phyloP scores from a whole-genome alignment of 2,888 invertebrate species.

The Cantharis lateralis region DNA sequence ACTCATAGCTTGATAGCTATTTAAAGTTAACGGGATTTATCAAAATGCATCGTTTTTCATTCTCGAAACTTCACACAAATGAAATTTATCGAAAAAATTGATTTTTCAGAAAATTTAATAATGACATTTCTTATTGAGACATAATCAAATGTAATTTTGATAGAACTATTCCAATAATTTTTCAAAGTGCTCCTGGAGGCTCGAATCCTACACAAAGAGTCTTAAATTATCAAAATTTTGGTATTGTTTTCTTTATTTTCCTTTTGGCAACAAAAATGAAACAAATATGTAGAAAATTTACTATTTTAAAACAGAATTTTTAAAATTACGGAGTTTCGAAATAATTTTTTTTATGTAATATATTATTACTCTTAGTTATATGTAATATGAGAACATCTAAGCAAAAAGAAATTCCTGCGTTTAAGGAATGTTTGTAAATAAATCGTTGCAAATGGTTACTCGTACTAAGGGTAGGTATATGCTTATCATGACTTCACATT shows the following conservation, averaged over 20 bases:
- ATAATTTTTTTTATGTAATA: background rate
- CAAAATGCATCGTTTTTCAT: background rate
- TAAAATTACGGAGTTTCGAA: no score
- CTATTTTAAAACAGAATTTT: background rate
- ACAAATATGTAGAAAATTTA: background rate
- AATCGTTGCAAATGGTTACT: background rate
- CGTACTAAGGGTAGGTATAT: background rate
- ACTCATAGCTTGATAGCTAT: background rate
- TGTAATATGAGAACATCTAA: background rate
- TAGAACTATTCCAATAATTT: no score
- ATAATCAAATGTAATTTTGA: no score
- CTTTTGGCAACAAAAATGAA: background rate
- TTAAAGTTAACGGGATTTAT: slow-evolving; percentile 5
- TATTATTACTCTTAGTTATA: background rate
- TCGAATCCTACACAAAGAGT: background rate
- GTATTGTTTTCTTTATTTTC: background rate
- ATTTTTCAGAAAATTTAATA: no score
- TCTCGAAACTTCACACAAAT: background rate
- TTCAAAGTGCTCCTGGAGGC: background rate
- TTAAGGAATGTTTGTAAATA: background rate
- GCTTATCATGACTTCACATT: background rate
- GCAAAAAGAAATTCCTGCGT: background rate
- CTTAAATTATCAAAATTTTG: background rate
- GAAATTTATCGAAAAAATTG: background rate
- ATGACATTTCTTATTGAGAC: no score